Evolutionary conservation across 2,888 invertebrate species (phyloP), one percentile per base, ranked within the genome.

Genomic region (Pterobdella sp.): DNA sequence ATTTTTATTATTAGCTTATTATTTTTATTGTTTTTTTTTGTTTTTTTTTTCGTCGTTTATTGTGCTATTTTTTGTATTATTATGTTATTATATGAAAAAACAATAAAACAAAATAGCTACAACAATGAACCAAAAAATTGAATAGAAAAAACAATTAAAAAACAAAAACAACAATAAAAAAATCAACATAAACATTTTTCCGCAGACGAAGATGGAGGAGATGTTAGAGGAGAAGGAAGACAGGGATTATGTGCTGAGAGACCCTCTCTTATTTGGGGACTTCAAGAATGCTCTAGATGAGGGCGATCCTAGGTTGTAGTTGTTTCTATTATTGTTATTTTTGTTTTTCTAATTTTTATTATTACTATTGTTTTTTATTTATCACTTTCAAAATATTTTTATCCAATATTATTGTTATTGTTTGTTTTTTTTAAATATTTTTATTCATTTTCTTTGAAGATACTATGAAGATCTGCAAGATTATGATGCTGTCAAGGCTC

Each of bases 401-500:
- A n/a, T n/a, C n/a, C n/a, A n/a, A n/a, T n/a, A n/a, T n/a, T n/a
- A n/a, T n/a, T n/a, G n/a, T n/a, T n/a, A n/a, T n/a, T n/a, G n/a
- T n/a, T n/a, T n/a, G n/a, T n/a, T n/a, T n/a, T n/a, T n/a, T n/a
- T n/a, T n/a, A n/a, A n/a, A n/a, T n/a, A n/a, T n/a, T n/a, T n/a
- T n/a, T n/a, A n/a, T n/a, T n/a, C 91, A 92, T 80, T 88, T 88
- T 0, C 92, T 92, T 78, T 86, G 88, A 0, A 86, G 94, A 73
- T 88, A 88, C 78, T 94, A 94, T 80, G 94, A 94, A 81, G 94
- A 94, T 81, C 85, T 94, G 22, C 85, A 93, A 7, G 93, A 94
- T 82, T 94, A 92, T 80, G 90, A 92, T 79, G 92, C 93, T 0
- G 88, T 92, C n/a, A 91, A 89, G 81, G 90, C 88, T 78, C 84